phyloP scores from a whole-genome alignment of 2,888 invertebrate genomes.

The Harpalus rufipes region DNA sequence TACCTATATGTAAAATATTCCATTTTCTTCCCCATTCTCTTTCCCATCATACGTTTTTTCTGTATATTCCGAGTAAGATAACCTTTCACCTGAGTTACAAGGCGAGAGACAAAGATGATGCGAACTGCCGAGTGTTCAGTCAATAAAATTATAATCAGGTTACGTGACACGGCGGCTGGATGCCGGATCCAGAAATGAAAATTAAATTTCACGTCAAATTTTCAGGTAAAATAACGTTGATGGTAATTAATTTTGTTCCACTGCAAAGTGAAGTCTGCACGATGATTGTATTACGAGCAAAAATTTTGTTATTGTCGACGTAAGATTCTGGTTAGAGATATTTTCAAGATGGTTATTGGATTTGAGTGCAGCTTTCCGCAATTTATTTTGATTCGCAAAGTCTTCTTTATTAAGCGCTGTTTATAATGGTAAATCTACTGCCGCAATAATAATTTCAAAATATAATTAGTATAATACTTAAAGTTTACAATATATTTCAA shows the following conservation, averaged over 20 bases:
- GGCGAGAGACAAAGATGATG: conserved; percentile 23
- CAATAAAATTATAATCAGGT: conserved; percentile 61
- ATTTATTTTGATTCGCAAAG: not conserved
- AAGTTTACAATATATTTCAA: too few relatives aligned
- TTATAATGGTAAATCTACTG: not conserved
- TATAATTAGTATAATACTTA: too few relatives aligned
- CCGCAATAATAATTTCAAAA: too few relatives aligned
- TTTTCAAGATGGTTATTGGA: conserved; percentile 22
- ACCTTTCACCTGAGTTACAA: not conserved
- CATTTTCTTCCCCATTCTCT: conserved; percentile 20
- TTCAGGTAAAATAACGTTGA: conserved; percentile 60
- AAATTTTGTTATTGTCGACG: conserved; percentile 44
- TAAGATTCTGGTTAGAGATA: conserved; percentile 23
- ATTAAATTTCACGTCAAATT: conserved; percentile 47
- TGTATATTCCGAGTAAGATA: conserved; percentile 29
- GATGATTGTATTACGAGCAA: conserved; percentile 39
- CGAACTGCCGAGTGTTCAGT: conserved; percentile 36
- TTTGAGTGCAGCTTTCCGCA: conserved; percentile 1
- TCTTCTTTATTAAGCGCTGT: not conserved
- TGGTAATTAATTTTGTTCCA: conserved; percentile 57
- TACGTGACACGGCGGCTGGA: conserved; percentile 55
- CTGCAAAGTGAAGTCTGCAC: conserved; percentile 44
- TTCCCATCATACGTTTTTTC: conserved; percentile 14
- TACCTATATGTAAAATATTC: conserved; percentile 19
- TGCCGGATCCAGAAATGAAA: conserved; percentile 51